phyloP scores from a whole-genome alignment of 2,113 vertebrate genomes.

The Onychostruthus taczanowskii region DNA sequence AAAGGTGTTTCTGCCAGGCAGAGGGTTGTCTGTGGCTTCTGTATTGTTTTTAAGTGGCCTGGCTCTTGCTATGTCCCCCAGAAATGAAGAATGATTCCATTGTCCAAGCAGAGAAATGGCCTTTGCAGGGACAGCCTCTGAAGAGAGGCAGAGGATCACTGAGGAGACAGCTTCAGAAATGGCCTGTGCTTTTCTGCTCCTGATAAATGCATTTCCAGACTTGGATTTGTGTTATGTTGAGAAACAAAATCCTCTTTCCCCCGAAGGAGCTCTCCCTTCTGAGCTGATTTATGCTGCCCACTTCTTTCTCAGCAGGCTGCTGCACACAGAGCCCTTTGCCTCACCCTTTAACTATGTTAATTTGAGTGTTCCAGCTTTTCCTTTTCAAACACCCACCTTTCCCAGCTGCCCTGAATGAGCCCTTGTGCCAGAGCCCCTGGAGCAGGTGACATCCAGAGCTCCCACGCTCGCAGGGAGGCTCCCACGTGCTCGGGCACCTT shows the following conservation, averaged over 20 bases:
- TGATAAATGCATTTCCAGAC: conserved; percentile 13
- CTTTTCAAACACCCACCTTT: conserved; percentile 29
- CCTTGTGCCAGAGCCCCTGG: not conserved
- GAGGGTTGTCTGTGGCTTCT: not conserved
- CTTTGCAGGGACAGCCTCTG: not conserved
- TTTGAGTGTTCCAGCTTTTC: not conserved
- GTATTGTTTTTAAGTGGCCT: not conserved
- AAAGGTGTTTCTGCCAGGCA: not conserved
- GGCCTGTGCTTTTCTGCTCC: conserved; percentile 16
- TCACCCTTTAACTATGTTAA: not conserved
- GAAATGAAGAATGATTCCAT: not conserved
- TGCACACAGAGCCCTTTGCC: conserved; percentile 33
- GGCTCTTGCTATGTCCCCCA: not conserved
- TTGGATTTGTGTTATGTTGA: not conserved
- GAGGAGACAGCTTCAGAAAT: not conserved
- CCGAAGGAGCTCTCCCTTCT: not conserved
- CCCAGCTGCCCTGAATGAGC: not conserved
- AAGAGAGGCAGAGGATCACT: conserved; percentile 3
- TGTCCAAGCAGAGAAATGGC: not conserved
- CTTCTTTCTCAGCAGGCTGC: conserved; percentile 27
- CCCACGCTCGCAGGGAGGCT: not conserved
- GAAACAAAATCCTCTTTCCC: not conserved
- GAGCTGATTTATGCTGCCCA: conserved; percentile 48
- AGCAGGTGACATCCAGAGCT: not conserved
- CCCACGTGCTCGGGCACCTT: not conserved